Base-by-base conservation (phyloP, 2,797 vertebrate genomes). In the Premnoplex brunnescens region DNA sequence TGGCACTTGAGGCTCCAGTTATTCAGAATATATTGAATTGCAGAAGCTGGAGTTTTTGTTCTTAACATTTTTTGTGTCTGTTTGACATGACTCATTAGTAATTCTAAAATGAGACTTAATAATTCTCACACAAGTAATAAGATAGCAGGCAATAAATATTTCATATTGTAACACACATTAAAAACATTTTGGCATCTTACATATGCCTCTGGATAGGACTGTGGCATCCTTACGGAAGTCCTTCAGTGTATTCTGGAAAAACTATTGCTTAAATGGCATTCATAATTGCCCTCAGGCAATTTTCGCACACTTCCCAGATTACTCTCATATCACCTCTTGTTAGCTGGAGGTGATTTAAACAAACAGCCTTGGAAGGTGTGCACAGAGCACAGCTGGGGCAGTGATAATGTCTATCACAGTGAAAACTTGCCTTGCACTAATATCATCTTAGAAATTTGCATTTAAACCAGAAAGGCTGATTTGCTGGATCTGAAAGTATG, bases 41-140 rank as follows among this genome's bases (percentile, higher is more conserved):
- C 55, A 86, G 56, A 62, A 81, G 18, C 73, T 88, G 62, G 59
- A 84, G 51, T 73, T 94, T 59, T 78, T 21, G 2, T 93, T 88
- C 74, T 63, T 60, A 79, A 58, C 4, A 23, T 69, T 59, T 90
- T 93, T 90, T 78, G 19, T 60, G 26, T 44, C 36, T 84, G 23
- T 60, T 89, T 90, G 84, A 91, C 51, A 56, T 44, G 69, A 95
- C n/a, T 85, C 74, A 68, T 87, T 94, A 87, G 59, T 85, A 87
- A 87, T 36, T 69, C 51, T 88, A 81, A 93, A 96, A 93, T 82
- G 56, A 87, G 84, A 74, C 93, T 85, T 96, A 93, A 79, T 90
- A 89, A 87, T 92, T 89, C 59, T 95, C 41, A 79, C 63, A 68
- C 32, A 91, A 89, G 41, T 71, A 91, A 49, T 69, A 74, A 89